Percentiles rank a stretch among this genome's conserved stretches.
These are phyloP conservation scores for Lepus americanus DNA, from an alignment of 2,113 vertebrate genomes.

Conservation along the genomic window DNA sequence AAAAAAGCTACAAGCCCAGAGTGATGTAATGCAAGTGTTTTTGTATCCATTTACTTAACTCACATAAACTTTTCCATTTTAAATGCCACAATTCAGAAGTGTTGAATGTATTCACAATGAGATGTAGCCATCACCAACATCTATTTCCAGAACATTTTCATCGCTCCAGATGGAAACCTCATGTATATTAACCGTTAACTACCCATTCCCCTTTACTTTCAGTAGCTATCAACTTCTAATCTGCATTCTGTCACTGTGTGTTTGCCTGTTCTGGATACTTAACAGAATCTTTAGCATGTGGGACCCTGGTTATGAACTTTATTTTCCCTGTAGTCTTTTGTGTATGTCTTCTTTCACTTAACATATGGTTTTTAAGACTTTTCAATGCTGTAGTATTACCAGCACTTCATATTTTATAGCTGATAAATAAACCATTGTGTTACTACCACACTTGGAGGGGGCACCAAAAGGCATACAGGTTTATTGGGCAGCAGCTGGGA, in stretches of 20 bases:
- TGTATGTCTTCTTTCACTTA: neutral
- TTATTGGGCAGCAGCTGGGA: too few species aligned
- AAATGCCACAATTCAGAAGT: neutral
- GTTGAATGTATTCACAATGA: neutral
- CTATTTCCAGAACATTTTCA: neutral
- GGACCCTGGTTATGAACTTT: too few species aligned
- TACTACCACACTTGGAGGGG: neutral
- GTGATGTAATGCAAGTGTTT: neutral
- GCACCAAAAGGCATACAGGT: too few species aligned
- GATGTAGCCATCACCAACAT: neutral
- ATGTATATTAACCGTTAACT: neutral
- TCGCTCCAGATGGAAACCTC: neutral
- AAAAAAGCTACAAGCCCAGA: neutral
- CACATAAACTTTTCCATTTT: neutral
- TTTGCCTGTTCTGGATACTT: neutral
- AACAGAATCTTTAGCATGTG: neutral
- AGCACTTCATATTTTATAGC: neutral
- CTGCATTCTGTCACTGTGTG: neutral
- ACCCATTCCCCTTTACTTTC: fast-evolving
- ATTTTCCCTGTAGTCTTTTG: neutral
- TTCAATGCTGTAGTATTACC: neutral
- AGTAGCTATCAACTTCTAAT: neutral
- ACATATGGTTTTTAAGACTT: neutral
- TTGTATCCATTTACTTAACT: neutral
- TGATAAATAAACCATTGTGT: neutral